Base-by-base conservation (phyloP, 2,113 vertebrate genomes). In the Sisor rabdophorus region DNA sequence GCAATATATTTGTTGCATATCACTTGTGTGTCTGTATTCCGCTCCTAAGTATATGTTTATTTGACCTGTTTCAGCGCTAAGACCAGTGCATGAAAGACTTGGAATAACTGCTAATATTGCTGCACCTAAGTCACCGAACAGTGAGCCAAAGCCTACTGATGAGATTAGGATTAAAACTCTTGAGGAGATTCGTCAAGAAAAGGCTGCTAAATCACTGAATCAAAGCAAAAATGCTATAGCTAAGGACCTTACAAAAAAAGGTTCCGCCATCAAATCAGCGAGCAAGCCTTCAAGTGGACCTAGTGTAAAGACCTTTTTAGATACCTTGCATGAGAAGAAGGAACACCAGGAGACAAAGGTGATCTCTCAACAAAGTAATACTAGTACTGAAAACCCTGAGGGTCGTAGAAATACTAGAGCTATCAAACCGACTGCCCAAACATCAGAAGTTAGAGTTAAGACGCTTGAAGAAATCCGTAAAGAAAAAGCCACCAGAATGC, bases 401-500 rank as follows among this genome's bases (percentile, higher is more conserved):
- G 30, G 44, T 4, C 16, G 30, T 9, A 4, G 9, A 20, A 50
- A 40, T 17, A 84, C 81, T 8, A 75, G 60, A 32, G 63, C 85
- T 53, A 79, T 44, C 0, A 83, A 78, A 71, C 8, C 48, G 22
- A 22, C 73, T 13, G 76, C 7, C 22, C 60, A 50, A 11, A 69
- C 85, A 32, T 50, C 17, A 0, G 90, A 92, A 4, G 89, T 99
- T 1, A 73, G 78, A 8, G 89, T 99, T 1, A 98, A 99, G 88
- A 98, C 96, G 0, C 52, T 98, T 77, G 95, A 97, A 59, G 96
- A 99, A 80, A 98, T 99, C 80, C 95, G 93, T 61, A 90, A 87
- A 76, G 96, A 98, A 85, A 98, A 98, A 78, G 94, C 96, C 0
- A 89, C 91, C 15, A 83, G 93, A 69, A 77, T 89, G 64, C 94